Evolutionary conservation across 2,797 vertebrate genomes (phyloP).

Genomic region (Euthynnus affinis): DNA sequence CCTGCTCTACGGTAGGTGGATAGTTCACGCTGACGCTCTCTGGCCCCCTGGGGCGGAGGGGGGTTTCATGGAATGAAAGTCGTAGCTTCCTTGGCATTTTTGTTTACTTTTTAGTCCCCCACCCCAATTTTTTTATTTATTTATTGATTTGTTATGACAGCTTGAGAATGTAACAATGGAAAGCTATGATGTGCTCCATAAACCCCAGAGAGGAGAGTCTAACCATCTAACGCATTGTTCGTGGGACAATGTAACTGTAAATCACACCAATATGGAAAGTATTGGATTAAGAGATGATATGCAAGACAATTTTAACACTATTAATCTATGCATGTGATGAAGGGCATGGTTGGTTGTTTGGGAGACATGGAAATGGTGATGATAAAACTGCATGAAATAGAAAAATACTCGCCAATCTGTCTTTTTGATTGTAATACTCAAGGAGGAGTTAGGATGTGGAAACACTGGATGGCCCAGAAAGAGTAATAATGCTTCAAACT

Average conservation of each 20-base stretch:
- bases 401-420: constrained; percentile 40
- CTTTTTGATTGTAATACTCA: constrained; percentile 33
- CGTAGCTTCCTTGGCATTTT: constrained; percentile 82
- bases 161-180: constrained; percentile 81
- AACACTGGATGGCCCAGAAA: constrained; percentile 42
- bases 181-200: constrained; percentile 85
- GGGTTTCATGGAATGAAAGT: constrained; percentile 86
- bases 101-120: constrained; percentile 29
- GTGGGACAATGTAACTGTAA: constrained; percentile 78
- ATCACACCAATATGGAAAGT: constrained; percentile 79
- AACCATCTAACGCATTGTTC: constrained; percentile 77
- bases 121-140: constrained; percentile 29
- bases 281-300: constrained; percentile 73
- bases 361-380: constrained; percentile 69
- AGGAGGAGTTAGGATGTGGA: constrained; percentile 41
- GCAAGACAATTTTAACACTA: constrained; percentile 79
- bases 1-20: constrained; percentile 90
- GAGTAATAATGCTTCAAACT: constrained; percentile 4
- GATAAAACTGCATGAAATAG: constrained; percentile 75
- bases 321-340: constrained; percentile 85
- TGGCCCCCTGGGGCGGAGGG: constrained; percentile 70
- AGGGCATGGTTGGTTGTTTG: constrained; percentile 85
- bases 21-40: constrained; percentile 76
- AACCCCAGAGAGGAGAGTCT: constrained; percentile 78
- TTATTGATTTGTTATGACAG: constrained; percentile 68